Conservation (phyloP, 2,113 vertebrate genomes). For the Uropsilus gracilis region DNA sequence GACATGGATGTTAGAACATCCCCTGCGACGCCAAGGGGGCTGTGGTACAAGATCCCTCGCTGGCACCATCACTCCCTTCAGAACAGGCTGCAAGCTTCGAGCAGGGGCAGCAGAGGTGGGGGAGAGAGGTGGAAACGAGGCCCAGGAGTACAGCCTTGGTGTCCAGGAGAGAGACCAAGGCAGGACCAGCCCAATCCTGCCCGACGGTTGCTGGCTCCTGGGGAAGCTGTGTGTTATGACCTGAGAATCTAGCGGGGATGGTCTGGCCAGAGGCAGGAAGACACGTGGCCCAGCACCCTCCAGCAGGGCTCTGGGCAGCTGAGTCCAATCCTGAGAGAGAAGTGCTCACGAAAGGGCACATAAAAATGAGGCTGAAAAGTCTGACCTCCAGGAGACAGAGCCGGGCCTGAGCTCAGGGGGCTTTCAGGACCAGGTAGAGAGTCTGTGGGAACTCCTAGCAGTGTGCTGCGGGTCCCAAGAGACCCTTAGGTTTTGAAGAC, state of each 20-base stretch:
- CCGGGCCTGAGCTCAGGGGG: neutral
- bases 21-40: neutral
- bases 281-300: neutral
- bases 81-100: neutral
- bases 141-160: neutral
- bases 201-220: conserved; percentile 2
- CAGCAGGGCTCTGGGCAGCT: neutral
- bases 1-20: neutral
- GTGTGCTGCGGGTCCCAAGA: fast-evolving
- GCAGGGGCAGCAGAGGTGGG: neutral
- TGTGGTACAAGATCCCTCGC: neutral
- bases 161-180: neutral
- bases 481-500: neutral
- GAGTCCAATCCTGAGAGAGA: conserved; percentile 47
- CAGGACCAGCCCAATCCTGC: neutral
- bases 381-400: neutral
- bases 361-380: neutral
- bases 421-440: fast-evolving
- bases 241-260: conserved; percentile 3
- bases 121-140: neutral
- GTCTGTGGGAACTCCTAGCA: neutral
- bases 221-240: neutral
- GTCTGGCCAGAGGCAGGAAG: neutral
- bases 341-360: neutral
- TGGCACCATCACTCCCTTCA: neutral